Base-by-base conservation (phyloP, 2,797 vertebrate species). In the Paedocypris micromegethes region DNA sequence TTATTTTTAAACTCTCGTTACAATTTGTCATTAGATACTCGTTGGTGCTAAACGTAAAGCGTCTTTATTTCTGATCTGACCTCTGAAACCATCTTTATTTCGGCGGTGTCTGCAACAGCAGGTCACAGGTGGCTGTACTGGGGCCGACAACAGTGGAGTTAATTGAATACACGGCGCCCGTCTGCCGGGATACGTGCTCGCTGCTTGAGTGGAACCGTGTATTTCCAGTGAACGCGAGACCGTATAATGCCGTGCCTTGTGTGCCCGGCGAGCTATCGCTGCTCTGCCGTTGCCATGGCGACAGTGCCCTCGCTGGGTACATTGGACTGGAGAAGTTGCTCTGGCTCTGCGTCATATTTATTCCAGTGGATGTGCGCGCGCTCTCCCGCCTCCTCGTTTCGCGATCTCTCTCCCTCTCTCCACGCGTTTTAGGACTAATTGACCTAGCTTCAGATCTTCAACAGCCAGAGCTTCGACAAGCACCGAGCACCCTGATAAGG, bases 231-330 rank as follows among this genome's bases (percentile, higher is more conserved):
- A 81, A 75, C 63, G 70, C 79, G 78, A 77, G 72, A 78, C 74
- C 72, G 80, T 75, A 83, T 83, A 81, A 81, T 79, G 78, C 77
- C 46, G 74, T 79, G 80, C 80, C 81, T 79, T 81, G 81, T 82
- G 83, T 86, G 86, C 85, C 86, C 81, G 73, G 77, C 81, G 77
- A 83, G 84, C 85, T 85, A 87, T 82, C 73, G 78, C 87, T 89
- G 89, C 85, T 89, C 90, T 88, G 84, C 85, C 86, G 90, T 92
- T 90, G 87, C 90, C 88, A 92, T 92, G 89, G 90, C 82, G 90
- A 92, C 90, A 86, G 87, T 87, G 87, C 88, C 84, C 89, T 84
- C 81, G 81, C 85, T 80, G 84, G 86, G 84, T 87, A 88, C 82
- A 82, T 82, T 83, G 82, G 86, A 87, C 85, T 88, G 81, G 81